A percentile compares a stretch with the other conserved stretches of the same genome.
These are phyloP conservation scores for Carpatolechia fugitivella DNA, from an alignment of 2,888 invertebrate species.

Conservation along the genomic window DNA sequence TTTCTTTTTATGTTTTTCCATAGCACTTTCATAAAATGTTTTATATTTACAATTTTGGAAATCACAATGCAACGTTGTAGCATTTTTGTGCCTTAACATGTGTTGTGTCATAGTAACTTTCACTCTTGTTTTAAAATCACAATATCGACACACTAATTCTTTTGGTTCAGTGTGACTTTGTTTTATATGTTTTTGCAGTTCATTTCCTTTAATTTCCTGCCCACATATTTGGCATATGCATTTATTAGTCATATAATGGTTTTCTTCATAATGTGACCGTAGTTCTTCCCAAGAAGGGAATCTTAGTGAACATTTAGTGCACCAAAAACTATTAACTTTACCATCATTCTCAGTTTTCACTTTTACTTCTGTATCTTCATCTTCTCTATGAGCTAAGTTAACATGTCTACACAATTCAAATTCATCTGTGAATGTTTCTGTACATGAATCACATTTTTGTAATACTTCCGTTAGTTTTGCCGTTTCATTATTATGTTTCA, in stretches of 20 bases:
- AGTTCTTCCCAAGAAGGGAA: conserved; percentile 53
- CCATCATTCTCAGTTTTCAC: conserved; percentile 53
- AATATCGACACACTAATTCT: conserved; percentile 53
- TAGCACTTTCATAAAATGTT: conserved; percentile 60
- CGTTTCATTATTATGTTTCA: conserved; percentile 49
- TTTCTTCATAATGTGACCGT: conserved; percentile 54
- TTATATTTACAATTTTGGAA: conserved; percentile 58
- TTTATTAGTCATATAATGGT: conserved; percentile 46
- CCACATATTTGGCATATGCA: conserved; percentile 68
- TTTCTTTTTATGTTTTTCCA: conserved; percentile 60
- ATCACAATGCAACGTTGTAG: conserved; percentile 55
- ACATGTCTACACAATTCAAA: conserved; percentile 63
- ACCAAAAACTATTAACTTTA: conserved; percentile 50
- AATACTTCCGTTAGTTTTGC: conserved; percentile 25
- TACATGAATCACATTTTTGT: conserved; percentile 61
- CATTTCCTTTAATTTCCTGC: conserved; percentile 43
- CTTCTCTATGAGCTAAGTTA: conserved; percentile 40
- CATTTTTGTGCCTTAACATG: conserved; percentile 61
- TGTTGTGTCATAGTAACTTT: conserved; percentile 65
- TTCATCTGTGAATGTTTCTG: conserved; percentile 56
- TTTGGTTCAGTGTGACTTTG: conserved; percentile 38
- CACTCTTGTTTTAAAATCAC: conserved; percentile 56
- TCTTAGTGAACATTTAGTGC: conserved; percentile 58
- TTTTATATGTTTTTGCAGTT: conserved; percentile 62
- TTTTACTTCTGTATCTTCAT: conserved; percentile 20